Conservation (phyloP, 1,140 invertebrate species). For the Steinernema khuongi region DNA sequence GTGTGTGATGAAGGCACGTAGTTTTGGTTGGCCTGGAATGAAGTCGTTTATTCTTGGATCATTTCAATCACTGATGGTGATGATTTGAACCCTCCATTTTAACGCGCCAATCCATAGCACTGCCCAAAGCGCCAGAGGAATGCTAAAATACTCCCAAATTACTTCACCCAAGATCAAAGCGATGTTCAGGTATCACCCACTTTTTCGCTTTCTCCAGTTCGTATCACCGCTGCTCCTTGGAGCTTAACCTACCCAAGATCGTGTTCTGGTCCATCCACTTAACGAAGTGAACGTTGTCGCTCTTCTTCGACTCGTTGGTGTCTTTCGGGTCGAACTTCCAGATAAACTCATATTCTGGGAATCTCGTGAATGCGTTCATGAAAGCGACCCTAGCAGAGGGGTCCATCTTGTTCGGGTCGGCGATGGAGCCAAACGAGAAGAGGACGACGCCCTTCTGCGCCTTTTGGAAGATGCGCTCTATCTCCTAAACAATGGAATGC, state of each 20-base stretch:
- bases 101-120: too few relatives aligned
- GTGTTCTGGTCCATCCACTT: constrained; percentile 32
- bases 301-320: constrained; percentile 2
- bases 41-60: too few relatives aligned
- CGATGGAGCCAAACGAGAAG: constrained; percentile 19
- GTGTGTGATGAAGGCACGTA: constrained; percentile 48
- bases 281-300: constrained; percentile 22
- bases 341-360: constrained; percentile 31
- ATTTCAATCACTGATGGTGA: too few relatives aligned
- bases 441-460: constrained; percentile 14
- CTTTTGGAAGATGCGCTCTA: neutral
- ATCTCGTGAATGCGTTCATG: constrained; percentile 20
- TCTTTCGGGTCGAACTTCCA: constrained; percentile 23
- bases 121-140: too few relatives aligned
- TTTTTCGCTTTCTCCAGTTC: too few relatives aligned
- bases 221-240: too few relatives aligned
- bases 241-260: constrained; percentile 36
- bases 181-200: neutral
- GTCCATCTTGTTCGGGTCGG: constrained; percentile 2
- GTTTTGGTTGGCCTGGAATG: constrained; percentile 35
- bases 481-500: too few relatives aligned
- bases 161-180: constrained; percentile 7
- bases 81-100: too few relatives aligned
- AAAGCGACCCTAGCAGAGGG: constrained; percentile 10
- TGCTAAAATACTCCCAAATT: too few relatives aligned